These are phyloP conservation scores for Podiceps cristatus DNA, from an alignment of 2,113 vertebrate species.

Conservation along the genomic window DNA sequence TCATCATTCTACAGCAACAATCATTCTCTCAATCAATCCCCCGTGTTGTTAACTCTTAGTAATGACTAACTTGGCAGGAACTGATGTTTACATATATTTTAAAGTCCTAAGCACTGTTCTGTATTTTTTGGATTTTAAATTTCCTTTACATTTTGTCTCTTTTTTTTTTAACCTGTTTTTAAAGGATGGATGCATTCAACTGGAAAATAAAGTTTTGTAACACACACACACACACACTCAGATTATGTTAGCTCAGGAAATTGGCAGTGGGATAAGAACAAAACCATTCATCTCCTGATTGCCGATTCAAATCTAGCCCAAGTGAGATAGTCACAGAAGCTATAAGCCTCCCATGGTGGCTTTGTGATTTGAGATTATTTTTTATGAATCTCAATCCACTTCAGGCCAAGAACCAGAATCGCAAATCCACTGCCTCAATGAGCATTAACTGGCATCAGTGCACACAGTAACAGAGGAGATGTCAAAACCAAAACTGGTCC, in stretches of 20 bases:
- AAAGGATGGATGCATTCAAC: slow-evolving; percentile 16
- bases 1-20: slow-evolving; percentile 63
- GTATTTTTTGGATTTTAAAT: slow-evolving; percentile 26
- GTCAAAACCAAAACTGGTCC: background rate
- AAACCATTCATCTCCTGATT: slow-evolving; percentile 59
- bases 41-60: slow-evolving; percentile 52
- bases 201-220: slow-evolving; percentile 59
- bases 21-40: slow-evolving; percentile 64
- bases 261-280: slow-evolving; percentile 56
- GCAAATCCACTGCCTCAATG: slow-evolving; percentile 31
- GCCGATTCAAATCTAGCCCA: slow-evolving; percentile 60
- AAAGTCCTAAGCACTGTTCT: slow-evolving; percentile 52
- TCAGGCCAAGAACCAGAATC: slow-evolving; percentile 39
- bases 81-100: slow-evolving; percentile 55
- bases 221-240: background rate
- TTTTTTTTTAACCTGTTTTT: slow-evolving; percentile 40
- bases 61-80: slow-evolving; percentile 63
- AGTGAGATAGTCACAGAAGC: slow-evolving; percentile 44
- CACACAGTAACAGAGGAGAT: background rate
- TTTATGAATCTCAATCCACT: slow-evolving; percentile 49
- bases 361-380: slow-evolving; percentile 64
- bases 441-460: slow-evolving; percentile 38
- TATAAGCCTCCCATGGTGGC: slow-evolving; percentile 34
- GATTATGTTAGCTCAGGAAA: slow-evolving; percentile 36
- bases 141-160: slow-evolving; percentile 44